Evolutionary conservation across 2,888 invertebrate genomes (phyloP).

Genomic region (Arrhopalites spinosus): DNA sequence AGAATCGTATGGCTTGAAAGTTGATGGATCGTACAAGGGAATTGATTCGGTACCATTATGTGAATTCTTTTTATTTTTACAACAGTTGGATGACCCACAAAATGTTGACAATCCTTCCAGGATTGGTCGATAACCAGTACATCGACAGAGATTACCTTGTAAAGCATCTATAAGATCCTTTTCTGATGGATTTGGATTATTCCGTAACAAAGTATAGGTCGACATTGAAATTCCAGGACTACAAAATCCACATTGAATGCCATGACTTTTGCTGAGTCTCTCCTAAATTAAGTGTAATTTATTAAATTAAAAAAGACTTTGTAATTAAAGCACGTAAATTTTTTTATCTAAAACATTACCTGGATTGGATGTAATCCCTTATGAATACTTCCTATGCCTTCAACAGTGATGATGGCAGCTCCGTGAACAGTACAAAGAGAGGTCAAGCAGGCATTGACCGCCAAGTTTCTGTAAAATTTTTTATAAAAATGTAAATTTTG

Average conservation of each 20-base stretch:
- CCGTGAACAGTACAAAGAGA: constrained; percentile 88
- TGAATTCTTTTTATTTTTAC: constrained; percentile 61
- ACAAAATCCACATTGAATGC: constrained; percentile 94
- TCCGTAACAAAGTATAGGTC: constrained; percentile 85
- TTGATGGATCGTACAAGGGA: constrained; percentile 64
- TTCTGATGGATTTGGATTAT: constrained; percentile 72
- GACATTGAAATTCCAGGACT: constrained; percentile 98
- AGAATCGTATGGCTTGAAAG: constrained; percentile 75
- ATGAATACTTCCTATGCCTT: constrained; percentile 85
- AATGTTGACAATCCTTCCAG: constrained; percentile 88
- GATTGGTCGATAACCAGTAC: constrained; percentile 93
- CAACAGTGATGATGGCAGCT: constrained; percentile 86
- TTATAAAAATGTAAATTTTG: not conserved
- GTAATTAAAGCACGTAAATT: not conserved
- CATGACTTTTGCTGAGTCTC: constrained; percentile 84
- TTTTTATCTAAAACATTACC: constrained; percentile 9
- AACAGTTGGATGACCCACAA: constrained; percentile 68
- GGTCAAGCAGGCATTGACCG: constrained; percentile 87
- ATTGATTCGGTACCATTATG: constrained; percentile 48
- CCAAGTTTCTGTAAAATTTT: constrained; percentile 68
- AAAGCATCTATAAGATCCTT: constrained; percentile 77
- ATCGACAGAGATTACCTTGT: constrained; percentile 85
- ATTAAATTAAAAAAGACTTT: constrained; percentile 11
- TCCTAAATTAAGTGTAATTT: constrained; percentile 63
- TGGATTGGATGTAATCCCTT: constrained; percentile 81